phyloP scores from a whole-genome alignment of 1,140 invertebrate genomes.

The Drosophila pachea region DNA sequence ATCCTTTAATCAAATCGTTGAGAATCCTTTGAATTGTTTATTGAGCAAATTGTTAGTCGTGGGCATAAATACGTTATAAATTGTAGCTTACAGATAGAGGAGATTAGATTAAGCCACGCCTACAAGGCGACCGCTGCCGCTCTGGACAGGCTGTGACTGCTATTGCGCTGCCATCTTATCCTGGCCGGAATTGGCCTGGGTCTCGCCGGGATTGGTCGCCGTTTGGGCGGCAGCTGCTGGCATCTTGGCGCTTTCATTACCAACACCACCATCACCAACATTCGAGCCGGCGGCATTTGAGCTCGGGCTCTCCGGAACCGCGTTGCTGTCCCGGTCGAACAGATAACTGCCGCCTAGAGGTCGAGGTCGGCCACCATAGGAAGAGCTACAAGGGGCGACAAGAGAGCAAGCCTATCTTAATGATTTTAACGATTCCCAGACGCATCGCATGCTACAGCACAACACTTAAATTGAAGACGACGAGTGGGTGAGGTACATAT shows the following conservation, averaged over 20 bases:
- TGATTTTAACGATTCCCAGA: slow-evolving; percentile 61
- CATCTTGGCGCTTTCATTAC: slow-evolving; percentile 50
- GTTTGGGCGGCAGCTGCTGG: slow-evolving; percentile 65
- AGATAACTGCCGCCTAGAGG: slow-evolving; percentile 78
- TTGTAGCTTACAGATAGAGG: slow-evolving; percentile 58
- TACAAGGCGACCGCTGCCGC: slow-evolving; percentile 29
- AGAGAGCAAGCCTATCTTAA: slow-evolving; percentile 77
- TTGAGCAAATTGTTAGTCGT: slow-evolving; percentile 57
- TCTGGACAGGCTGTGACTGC: neutral
- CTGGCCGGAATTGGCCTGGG: slow-evolving; percentile 26
- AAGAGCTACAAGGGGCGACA: slow-evolving; percentile 78
- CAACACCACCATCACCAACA: slow-evolving; percentile 45
- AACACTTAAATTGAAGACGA: neutral
- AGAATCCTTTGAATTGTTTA: slow-evolving; percentile 69
- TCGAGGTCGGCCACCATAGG: slow-evolving; percentile 76
- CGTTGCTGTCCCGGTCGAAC: slow-evolving; percentile 70
- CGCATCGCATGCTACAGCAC: slow-evolving; percentile 11
- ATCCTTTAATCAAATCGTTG: neutral
- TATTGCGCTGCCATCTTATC: slow-evolving; percentile 45
- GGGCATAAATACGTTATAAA: slow-evolving; percentile 56
- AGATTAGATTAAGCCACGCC: slow-evolving; percentile 57
- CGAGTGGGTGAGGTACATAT: slow-evolving; percentile 1
- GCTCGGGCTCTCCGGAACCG: slow-evolving; percentile 52
- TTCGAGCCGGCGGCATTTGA: slow-evolving; percentile 40
- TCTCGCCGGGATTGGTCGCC: slow-evolving; percentile 24